These are phyloP conservation scores for Pomatostomus ruficeps DNA, from an alignment of 2,113 vertebrate genomes.

Conservation along the genomic window DNA sequence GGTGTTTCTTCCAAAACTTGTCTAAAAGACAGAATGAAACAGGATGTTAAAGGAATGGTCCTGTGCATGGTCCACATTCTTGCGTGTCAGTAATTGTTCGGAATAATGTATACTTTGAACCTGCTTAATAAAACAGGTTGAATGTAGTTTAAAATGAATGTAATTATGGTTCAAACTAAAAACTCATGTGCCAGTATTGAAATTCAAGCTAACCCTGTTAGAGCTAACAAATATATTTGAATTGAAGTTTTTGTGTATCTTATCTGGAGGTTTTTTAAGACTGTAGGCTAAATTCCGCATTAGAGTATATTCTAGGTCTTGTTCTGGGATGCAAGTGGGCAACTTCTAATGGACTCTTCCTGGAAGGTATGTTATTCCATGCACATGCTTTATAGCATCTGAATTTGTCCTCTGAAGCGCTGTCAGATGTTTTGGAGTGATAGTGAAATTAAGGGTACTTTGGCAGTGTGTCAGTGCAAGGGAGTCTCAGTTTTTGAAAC, in stretches of 20 bases:
- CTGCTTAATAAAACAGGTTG: not conserved
- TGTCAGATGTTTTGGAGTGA: not conserved
- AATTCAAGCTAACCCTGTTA: not conserved
- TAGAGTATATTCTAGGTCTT: not conserved
- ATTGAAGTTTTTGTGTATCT: not conserved
- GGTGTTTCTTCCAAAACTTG: not conserved
- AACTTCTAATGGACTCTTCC: not conserved
- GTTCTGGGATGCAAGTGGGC: not conserved
- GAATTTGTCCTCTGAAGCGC: not conserved
- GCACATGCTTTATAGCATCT: not conserved
- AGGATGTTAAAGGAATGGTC: not conserved
- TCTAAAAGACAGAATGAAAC: not conserved
- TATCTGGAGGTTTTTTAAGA: not conserved
- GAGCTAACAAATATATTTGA: not conserved
- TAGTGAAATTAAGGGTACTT: not conserved
- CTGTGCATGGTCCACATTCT: accelerated
- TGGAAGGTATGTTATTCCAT: not conserved
- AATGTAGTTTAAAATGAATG: not conserved
- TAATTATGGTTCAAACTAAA: not conserved
- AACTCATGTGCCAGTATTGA: not conserved
- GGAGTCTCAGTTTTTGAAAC: not conserved
- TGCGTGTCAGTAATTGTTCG: not conserved
- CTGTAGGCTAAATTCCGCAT: not conserved
- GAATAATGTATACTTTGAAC: not conserved
- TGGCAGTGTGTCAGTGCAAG: not conserved